phyloP scores from a whole-genome alignment of 1,140 invertebrate genomes.

The Drosophila persimilis region DNA sequence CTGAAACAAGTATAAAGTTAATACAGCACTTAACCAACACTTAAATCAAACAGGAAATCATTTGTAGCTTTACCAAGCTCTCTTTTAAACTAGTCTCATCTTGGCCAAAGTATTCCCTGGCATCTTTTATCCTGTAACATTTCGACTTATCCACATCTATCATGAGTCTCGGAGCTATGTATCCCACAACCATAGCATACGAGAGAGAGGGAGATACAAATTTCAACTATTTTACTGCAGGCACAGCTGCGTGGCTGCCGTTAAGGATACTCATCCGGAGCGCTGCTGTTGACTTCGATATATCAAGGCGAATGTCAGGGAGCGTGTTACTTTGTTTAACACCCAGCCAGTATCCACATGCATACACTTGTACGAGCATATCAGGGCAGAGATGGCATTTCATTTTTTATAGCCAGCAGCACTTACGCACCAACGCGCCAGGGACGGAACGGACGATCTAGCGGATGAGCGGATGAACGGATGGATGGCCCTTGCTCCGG shows the following conservation, averaged over 20 bases:
- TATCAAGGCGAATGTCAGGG: conserved; percentile 64
- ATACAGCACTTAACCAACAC: too few relatives aligned
- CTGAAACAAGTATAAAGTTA: too few relatives aligned
- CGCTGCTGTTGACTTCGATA: conserved; percentile 63
- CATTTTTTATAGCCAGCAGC: conserved; percentile 64
- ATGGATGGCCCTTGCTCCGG: conserved; percentile 19
- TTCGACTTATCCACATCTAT: conserved; percentile 36
- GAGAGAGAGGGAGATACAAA: conserved; percentile 31
- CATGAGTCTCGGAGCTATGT: conserved; percentile 11
- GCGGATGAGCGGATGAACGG: conserved; percentile 3
- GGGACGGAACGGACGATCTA: too few relatives aligned
- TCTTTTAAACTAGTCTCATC: background rate
- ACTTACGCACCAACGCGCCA: conserved; percentile 55
- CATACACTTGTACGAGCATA: conserved; percentile 26
- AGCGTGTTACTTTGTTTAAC: conserved; percentile 65
- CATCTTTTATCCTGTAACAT: conserved; percentile 25
- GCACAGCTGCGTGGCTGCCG: conserved; percentile 49
- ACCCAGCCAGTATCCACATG: conserved; percentile 25
- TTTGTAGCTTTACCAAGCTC: too few relatives aligned
- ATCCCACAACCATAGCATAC: conserved; percentile 2
- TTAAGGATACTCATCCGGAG: conserved; percentile 35
- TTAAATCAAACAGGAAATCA: background rate
- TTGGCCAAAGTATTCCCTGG: conserved; percentile 1
- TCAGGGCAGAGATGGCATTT: conserved; percentile 52
- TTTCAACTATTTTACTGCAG: conserved; percentile 70